Evolutionary conservation across 1,140 invertebrate genomes (phyloP), one percentile per base, ranked within the genome.

Genomic region (Ips nitidus): DNA sequence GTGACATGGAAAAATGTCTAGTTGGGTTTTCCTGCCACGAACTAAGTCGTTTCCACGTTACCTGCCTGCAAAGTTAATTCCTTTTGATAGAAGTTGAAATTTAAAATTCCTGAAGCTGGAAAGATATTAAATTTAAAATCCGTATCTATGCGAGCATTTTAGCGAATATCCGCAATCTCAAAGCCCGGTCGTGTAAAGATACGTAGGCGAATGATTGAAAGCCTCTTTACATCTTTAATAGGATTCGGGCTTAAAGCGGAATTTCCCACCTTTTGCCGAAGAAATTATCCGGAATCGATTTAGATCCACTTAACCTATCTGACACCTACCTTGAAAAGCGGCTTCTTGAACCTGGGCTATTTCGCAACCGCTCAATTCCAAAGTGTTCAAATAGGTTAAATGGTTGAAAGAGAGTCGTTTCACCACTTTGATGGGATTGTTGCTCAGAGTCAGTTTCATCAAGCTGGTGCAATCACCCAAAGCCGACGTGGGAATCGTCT

Each of bases 351-450:
- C 87, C 8, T 81, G 82, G 45, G 89, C 86, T 68, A 96, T 87
- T 74, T 89, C 86, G 75, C 93, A 95, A 56, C 89, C 85, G 76
- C 89, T 93, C 73, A 97, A 76, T 77, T 96, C 94, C 36, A 97
- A 83, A 37, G 87, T 90, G 66, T 88, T 92, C 36, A 97, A 83
- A 75, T 89, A 90, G 0, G 86, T 82, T 3, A 96, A 80, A 74
- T 88, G 85, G 52, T 86, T 83, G 78, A 97, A 96, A n/a, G 91
- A 88, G n/a, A 86, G 84, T 4, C 85, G 86, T 74, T 86, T 87
- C 6, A 97, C 78, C 47, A 82, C 83, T 40, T 83, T 84, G 72
- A 97, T 91, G 1, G 91, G 90, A 83, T 97, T 97, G 5, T 88
- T 88, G 76, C 86, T 92, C 2, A 96, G 79, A 38, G 88, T 86